phyloP scores from a whole-genome alignment of 2,113 vertebrate species.

The Nannobrachium achirus region DNA sequence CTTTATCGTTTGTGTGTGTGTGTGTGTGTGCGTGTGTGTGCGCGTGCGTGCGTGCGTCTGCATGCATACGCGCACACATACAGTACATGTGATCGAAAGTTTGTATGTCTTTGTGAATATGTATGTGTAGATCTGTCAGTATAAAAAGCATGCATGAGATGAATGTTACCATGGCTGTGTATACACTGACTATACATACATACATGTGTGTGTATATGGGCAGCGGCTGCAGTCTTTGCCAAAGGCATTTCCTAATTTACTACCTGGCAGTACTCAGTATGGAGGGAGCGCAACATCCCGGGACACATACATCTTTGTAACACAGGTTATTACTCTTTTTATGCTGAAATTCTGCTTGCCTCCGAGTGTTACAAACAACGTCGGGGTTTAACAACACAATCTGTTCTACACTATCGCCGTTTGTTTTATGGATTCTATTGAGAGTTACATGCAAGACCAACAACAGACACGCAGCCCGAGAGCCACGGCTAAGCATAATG shows the following conservation, averaged over 20 bases:
- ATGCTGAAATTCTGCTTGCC: constrained; percentile 74
- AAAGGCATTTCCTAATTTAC: constrained; percentile 78
- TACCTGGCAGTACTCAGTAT: constrained; percentile 71
- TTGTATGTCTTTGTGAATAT: background rate
- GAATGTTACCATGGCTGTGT: too few species aligned
- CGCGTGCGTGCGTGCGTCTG: background rate
- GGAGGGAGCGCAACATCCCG: constrained; percentile 61
- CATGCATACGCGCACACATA: too few species aligned
- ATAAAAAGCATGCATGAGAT: too few species aligned
- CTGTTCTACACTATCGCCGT: constrained; percentile 76
- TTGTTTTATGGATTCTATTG: constrained; percentile 80
- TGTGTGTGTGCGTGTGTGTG: background rate
- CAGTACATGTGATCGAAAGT: too few species aligned
- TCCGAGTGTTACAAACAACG: constrained; percentile 75
- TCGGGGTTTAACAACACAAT: constrained; percentile 80
- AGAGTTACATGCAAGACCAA: constrained; percentile 52
- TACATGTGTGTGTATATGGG: constrained; percentile 26
- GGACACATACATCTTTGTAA: constrained; percentile 76
- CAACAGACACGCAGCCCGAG: constrained; percentile 43
- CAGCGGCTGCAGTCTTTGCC: constrained; percentile 52
- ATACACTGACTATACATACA: too few species aligned
- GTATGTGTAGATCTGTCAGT: background rate
- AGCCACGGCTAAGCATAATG: constrained; percentile 63
- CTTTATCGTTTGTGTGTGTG: background rate
- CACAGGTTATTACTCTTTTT: constrained; percentile 79